Evolutionary conservation across 1,140 invertebrate species (phyloP).

Genomic region (Drosophila kikkawai): DNA sequence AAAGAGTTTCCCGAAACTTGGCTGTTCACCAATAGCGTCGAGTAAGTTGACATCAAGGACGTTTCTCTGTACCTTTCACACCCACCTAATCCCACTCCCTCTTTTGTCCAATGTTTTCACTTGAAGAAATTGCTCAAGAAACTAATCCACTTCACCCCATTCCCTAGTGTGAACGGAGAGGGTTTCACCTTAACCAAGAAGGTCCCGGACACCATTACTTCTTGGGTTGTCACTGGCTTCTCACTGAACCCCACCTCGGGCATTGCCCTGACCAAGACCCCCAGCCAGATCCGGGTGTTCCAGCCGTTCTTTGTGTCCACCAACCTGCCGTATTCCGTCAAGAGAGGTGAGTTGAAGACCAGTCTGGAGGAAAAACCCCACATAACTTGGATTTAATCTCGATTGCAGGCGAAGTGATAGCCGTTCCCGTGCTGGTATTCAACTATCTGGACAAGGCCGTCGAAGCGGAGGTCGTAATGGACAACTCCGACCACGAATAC

Average conservation of each 20-base stretch:
- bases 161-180: constrained; percentile 36
- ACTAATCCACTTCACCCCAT: background rate
- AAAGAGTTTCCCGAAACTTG: constrained; percentile 64
- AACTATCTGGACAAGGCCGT: constrained; percentile 88
- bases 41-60: background rate
- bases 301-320: constrained; percentile 95
- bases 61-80: too few relatives aligned
- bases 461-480: constrained; percentile 92
- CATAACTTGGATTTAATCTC: too few relatives aligned
- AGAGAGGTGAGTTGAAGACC: constrained; percentile 87
- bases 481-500: constrained; percentile 92
- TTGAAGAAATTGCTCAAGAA: too few relatives aligned
- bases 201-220: constrained; percentile 96
- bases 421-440: constrained; percentile 79
- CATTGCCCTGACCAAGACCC: constrained; percentile 91
- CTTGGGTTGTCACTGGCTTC: constrained; percentile 97
- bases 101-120: too few relatives aligned
- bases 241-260: constrained; percentile 94
- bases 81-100: too few relatives aligned
- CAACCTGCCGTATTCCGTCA: constrained; percentile 93
- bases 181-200: constrained; percentile 81
- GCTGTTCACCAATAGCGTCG: constrained; percentile 33
- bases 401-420: constrained; percentile 73
- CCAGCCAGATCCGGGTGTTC: constrained; percentile 93
- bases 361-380: too few relatives aligned